These are phyloP conservation scores for Mormyrus hasselquistii DNA, from an alignment of 2,797 vertebrate genomes.

Conservation along the genomic window DNA sequence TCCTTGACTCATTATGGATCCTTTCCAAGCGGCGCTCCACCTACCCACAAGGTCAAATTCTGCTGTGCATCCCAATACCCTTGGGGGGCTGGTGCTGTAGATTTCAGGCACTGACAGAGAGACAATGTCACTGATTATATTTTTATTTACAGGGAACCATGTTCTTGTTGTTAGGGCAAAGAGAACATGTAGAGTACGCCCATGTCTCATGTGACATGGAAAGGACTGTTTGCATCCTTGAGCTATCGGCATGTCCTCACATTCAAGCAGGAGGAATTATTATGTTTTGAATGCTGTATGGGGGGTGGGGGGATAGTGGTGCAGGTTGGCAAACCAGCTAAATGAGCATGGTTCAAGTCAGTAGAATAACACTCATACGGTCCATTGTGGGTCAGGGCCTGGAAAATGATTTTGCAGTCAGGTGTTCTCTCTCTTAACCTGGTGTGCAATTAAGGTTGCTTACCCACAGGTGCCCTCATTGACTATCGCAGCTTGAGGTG, in stretches of 20 bases:
- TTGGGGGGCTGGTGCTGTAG: neutral
- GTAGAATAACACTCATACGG: constrained; percentile 51
- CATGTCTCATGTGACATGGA: neutral
- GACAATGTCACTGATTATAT: neutral
- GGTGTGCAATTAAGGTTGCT: neutral
- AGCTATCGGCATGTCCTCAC: neutral
- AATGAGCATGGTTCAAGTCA: constrained; percentile 38
- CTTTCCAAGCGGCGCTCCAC: neutral
- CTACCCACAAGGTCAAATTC: neutral
- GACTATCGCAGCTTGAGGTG: neutral
- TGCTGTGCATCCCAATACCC: neutral
- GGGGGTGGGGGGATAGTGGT: constrained; percentile 17
- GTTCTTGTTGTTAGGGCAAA: neutral
- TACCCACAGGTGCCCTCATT: neutral
- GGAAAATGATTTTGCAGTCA: constrained; percentile 53
- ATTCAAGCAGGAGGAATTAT: neutral
- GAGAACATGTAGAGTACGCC: neutral
- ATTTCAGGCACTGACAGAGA: neutral
- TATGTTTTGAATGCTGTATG: neutral
- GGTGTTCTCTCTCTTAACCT: constrained; percentile 16
- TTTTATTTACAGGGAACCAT: neutral
- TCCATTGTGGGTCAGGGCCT: constrained; percentile 50
- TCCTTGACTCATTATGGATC: neutral
- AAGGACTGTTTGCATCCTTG: neutral
- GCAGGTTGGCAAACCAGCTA: constrained; percentile 26